Conservation (phyloP, 2,888 invertebrate species). For the Drosophila emarginata region DNA sequence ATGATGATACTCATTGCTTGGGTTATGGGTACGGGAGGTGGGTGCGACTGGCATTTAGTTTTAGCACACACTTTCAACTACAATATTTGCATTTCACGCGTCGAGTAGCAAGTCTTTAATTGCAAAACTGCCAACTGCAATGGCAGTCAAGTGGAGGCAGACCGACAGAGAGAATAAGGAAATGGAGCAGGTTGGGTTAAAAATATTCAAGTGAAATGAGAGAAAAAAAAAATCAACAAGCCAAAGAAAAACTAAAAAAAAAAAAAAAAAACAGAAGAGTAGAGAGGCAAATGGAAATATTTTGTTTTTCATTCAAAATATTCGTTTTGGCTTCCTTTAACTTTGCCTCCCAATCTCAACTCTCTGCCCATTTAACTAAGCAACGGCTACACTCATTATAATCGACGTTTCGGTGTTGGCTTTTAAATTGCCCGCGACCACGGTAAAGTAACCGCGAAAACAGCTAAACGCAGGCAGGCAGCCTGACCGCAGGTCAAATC, state of each 20-base stretch:
- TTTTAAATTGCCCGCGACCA: slow-evolving; percentile 59
- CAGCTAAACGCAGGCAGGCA: slow-evolving; percentile 50
- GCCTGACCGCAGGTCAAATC: slow-evolving; percentile 26
- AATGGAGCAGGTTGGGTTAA: background rate
- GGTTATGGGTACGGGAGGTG: background rate
- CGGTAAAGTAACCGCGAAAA: slow-evolving; percentile 66
- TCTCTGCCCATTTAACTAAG: background rate
- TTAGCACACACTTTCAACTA: slow-evolving; percentile 27
- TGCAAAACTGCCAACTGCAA: slow-evolving; percentile 29
- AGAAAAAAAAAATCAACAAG: background rate
- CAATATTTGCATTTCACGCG: slow-evolving; percentile 7
- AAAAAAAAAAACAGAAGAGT: background rate
- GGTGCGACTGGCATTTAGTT: slow-evolving; percentile 31
- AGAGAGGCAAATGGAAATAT: slow-evolving; percentile 20
- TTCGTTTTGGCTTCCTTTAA: too few species aligned
- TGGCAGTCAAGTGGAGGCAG: slow-evolving; percentile 23
- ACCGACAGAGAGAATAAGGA: background rate
- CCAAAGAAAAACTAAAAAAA: slow-evolving; percentile 25
- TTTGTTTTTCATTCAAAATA: background rate
- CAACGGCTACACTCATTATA: slow-evolving; percentile 41
- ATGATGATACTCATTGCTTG: slow-evolving; percentile 2
- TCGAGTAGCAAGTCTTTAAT: slow-evolving; percentile 35
- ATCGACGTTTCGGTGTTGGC: slow-evolving; percentile 52
- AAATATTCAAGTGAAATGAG: slow-evolving; percentile 1
- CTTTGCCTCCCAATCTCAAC: too few species aligned